Percentiles rank a stretch among this genome's conserved stretches.
Evolutionary conservation across 2,797 vertebrate species (phyloP).

Genomic region (Coccyzus lansbergi): DNA sequence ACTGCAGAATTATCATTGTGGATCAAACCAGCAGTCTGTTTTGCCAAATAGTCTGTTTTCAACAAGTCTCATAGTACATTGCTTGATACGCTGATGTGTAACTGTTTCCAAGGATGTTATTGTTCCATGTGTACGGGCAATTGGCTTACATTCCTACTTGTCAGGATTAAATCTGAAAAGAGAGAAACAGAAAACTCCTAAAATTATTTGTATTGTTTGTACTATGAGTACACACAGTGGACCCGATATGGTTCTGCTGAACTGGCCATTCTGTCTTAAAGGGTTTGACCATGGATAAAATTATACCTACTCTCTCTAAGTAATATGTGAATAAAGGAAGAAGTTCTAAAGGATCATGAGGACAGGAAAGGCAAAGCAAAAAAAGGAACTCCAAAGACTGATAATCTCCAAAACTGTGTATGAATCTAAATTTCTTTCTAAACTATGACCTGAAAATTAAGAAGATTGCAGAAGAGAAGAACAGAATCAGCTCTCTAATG

Average conservation of each 20-base stretch:
- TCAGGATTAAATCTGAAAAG: background rate
- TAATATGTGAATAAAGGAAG: background rate
- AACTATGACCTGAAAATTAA: background rate
- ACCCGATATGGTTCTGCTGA: background rate
- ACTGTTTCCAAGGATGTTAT: background rate
- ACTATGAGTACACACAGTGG: background rate
- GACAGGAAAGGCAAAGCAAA: background rate
- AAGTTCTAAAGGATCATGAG: background rate
- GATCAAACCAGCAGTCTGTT: background rate
- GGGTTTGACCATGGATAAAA: background rate
- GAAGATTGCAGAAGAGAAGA: background rate
- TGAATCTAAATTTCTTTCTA: background rate
- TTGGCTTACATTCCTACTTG: background rate
- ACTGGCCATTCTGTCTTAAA: background rate
- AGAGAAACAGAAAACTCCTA: background rate
- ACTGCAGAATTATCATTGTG: background rate
- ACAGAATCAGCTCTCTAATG: background rate
- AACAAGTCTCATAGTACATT: background rate
- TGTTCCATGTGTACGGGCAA: background rate
- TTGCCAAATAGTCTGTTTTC: background rate
- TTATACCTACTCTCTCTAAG: background rate
- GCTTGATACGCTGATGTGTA: background rate
- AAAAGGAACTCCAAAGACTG: background rate
- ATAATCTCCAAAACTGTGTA: background rate
- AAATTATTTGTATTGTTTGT: background rate